phyloP scores from a whole-genome alignment of 2,113 vertebrate genomes.

The Megaceryle maxima region DNA sequence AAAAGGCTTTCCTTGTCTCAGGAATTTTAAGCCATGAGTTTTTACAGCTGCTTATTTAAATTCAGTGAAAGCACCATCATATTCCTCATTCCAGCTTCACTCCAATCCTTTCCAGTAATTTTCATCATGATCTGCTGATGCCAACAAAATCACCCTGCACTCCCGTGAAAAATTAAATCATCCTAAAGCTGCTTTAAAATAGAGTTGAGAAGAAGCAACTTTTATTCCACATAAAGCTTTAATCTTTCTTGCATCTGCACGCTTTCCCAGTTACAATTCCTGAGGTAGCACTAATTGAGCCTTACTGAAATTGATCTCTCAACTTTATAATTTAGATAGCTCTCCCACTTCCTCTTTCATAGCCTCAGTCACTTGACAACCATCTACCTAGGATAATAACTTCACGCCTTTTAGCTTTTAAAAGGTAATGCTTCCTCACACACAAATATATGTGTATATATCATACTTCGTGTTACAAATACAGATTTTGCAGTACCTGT shows the following conservation, averaged over 20 bases:
- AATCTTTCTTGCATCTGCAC: neutral
- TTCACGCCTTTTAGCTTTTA: neutral
- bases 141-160: neutral
- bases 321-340: conserved; percentile 34
- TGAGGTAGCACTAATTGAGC: conserved; percentile 15
- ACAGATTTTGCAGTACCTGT: neutral
- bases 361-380: neutral
- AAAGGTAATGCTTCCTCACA: neutral
- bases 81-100: neutral
- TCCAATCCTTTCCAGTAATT: neutral
- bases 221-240: neutral
- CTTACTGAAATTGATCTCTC: neutral
- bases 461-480: neutral
- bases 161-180: neutral
- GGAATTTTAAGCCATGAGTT: neutral
- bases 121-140: neutral
- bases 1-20: neutral
- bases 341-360: conserved; percentile 31
- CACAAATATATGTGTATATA: neutral
- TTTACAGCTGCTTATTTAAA: neutral
- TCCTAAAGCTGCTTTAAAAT: neutral
- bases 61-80: neutral
- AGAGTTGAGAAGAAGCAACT: neutral
- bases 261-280: neutral
- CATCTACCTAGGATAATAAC: neutral